Evolutionary conservation across 2,113 vertebrate species (phyloP).

Genomic region (Arenaria interpres): DNA sequence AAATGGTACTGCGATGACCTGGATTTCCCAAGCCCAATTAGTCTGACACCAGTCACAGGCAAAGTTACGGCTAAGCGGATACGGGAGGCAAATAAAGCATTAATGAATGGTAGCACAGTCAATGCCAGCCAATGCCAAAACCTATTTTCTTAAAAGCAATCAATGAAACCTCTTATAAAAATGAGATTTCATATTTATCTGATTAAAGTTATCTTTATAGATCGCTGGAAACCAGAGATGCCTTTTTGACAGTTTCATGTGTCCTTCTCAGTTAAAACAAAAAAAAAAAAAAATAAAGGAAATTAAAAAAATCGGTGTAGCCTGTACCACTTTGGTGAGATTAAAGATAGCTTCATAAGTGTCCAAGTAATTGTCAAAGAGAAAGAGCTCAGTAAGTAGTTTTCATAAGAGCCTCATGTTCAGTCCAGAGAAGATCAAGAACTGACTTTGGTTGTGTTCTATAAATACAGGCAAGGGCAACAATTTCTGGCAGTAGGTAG

Average conservation of each 20-base stretch:
- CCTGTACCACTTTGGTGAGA: neutral
- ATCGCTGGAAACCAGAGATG: neutral
- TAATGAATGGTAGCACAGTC: neutral
- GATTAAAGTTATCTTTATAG: constrained; percentile 34
- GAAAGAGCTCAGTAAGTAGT: neutral
- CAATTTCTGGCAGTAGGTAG: neutral
- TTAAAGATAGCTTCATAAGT: neutral
- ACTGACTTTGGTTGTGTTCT: neutral
- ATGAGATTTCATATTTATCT: constrained; percentile 25
- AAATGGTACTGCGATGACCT: neutral
- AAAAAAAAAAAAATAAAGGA: neutral
- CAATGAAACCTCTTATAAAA: constrained; percentile 60
- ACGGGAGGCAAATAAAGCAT: neutral
- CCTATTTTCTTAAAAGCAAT: constrained; percentile 57
- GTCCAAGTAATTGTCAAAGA: constrained; percentile 27
- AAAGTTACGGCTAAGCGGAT: neutral
- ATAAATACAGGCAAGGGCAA: neutral
- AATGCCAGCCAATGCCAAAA: constrained; percentile 6
- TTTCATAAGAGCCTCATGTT: constrained; percentile 3
- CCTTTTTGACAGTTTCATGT: constrained; percentile 2
- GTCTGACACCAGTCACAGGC: neutral
- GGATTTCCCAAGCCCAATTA: neutral
- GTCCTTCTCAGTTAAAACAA: neutral
- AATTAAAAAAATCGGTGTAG: neutral
- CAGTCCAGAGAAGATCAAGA: constrained; percentile 4